Base-by-base conservation (phyloP, 2,797 vertebrate genomes). In the Podarcis siculus region DNA sequence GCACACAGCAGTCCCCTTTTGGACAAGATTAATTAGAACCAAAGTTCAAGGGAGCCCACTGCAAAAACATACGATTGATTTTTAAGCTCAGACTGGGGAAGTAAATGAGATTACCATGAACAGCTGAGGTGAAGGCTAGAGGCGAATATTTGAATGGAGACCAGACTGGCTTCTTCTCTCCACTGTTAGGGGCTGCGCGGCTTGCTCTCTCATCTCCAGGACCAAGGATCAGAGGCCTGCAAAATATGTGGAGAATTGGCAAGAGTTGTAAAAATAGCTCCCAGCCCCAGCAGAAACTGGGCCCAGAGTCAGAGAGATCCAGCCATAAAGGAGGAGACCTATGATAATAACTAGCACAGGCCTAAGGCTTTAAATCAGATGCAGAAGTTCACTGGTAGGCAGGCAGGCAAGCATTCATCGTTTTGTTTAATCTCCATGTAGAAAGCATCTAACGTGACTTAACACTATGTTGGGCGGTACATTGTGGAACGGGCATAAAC, bases 31-130 rank as follows among this genome's bases (percentile, higher is more conserved):
- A 49, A n/a, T 12, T 35, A 37, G 49, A 30, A 13, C 21, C 32
- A 21, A 7, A 12, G 55, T 23, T 27, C 61, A 64, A 39, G 15
- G 23, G 69, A 83, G n/a, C 1, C 69, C 45, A 35, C 1, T 8
- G 45, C 2, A 15, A 10, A 69, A 30, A 27, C 17, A 3, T 2
- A 8, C 2, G n/a, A 49, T 55, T 35, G 30, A 23, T n/a, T 21
- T 21, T 2, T 27, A 30, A 30, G 32, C 3, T 58, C 0, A 15
- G 81, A 86, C 35, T 25, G 6, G 6, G 42, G 71, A 37, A 39
- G 1, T n/a, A 78, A 89, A 58, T 10, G 61, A 85, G 64, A 90
- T 96, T 96, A 97, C 96, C 96, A 37, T 91, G 89, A 92, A 72
- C 67, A 32, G 84, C 30, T 0, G n/a, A 82, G 0, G 67, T 30